These are phyloP conservation scores for Caenorhabditis becei DNA, from an alignment of 2,888 invertebrate genomes.

Conservation along the genomic window DNA sequence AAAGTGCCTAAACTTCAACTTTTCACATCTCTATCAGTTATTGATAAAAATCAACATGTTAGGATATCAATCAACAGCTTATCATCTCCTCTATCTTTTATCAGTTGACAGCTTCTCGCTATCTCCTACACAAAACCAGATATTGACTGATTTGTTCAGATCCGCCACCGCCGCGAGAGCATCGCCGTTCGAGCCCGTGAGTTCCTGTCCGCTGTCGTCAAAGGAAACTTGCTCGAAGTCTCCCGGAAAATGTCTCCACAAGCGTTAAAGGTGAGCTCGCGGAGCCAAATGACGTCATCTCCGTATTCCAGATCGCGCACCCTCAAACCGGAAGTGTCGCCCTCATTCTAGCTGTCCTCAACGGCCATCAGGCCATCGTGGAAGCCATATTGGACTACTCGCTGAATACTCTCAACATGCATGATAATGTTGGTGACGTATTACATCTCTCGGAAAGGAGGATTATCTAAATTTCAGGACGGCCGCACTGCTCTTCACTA, in stretches of 20 bases:
- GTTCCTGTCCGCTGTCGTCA: constrained; percentile 65
- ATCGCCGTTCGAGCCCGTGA: constrained; percentile 60
- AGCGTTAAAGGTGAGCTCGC: constrained; percentile 57
- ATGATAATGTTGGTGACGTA: constrained; percentile 52
- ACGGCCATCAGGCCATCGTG: constrained; percentile 68
- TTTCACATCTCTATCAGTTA: no score
- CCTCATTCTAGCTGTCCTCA: constrained; percentile 74
- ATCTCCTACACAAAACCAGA: no score
- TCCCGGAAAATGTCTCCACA: constrained; percentile 60
- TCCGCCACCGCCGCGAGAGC: constrained; percentile 51
- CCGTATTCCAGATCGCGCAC: constrained; percentile 68
- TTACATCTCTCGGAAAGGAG: no score
- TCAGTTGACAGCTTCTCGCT: no score
- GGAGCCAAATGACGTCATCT: no score
- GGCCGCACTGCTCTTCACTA: constrained; percentile 79
- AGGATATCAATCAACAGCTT: no score
- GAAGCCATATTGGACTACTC: constrained; percentile 65
- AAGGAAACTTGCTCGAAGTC: constrained; percentile 59
- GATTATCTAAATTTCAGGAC: constrained; percentile 68
- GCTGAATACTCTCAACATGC: constrained; percentile 47
- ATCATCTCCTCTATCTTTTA: no score
- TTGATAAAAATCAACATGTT: no score
- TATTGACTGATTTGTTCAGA: no score
- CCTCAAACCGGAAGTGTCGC: constrained; percentile 74
- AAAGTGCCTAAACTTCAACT: no score